phyloP scores from a whole-genome alignment of 2,888 invertebrate species.

The Drosophila ochracea region DNA sequence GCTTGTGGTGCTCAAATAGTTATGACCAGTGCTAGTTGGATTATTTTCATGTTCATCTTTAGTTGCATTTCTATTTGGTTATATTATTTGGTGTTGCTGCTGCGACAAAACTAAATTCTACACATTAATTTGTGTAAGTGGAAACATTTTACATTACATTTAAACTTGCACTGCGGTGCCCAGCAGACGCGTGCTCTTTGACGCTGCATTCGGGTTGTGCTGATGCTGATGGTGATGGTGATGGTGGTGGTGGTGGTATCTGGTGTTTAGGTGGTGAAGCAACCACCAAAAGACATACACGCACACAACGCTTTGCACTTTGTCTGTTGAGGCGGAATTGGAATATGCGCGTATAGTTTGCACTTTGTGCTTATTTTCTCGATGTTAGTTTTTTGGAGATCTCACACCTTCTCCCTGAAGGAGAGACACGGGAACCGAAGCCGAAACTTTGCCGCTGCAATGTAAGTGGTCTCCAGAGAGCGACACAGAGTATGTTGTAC shows the following conservation, averaged over 20 bases:
- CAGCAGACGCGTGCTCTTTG: conserved; percentile 60
- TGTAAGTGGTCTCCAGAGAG: conserved; percentile 72
- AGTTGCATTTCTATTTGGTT: conserved; percentile 28
- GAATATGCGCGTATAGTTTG: conserved; percentile 71
- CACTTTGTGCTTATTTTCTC: conserved; percentile 70
- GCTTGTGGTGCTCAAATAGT: conserved; percentile 32
- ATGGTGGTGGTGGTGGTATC: conserved; percentile 14
- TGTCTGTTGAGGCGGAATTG: conserved; percentile 79
- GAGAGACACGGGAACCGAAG: conserved; percentile 25
- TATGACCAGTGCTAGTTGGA: conserved; percentile 22
- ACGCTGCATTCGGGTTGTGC: conserved; percentile 42
- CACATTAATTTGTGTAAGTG: conserved; percentile 82
- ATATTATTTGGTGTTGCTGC: conserved; percentile 33
- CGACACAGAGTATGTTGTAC: neutral
- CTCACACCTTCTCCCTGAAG: conserved; percentile 12
- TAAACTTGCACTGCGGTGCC: conserved; percentile 71
- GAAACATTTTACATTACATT: conserved; percentile 81
- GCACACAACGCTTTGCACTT: conserved; percentile 77
- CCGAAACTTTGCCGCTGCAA: conserved; percentile 71
- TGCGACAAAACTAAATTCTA: conserved; percentile 74
- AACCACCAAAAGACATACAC: conserved; percentile 72
- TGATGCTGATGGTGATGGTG: conserved; percentile 2
- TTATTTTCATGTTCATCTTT: conserved; percentile 3
- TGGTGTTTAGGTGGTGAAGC: conserved; percentile 41
- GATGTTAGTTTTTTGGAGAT: conserved; percentile 67